Base-by-base conservation (phyloP, 2,888 invertebrate species). In the Bruchidius siliquastri region DNA sequence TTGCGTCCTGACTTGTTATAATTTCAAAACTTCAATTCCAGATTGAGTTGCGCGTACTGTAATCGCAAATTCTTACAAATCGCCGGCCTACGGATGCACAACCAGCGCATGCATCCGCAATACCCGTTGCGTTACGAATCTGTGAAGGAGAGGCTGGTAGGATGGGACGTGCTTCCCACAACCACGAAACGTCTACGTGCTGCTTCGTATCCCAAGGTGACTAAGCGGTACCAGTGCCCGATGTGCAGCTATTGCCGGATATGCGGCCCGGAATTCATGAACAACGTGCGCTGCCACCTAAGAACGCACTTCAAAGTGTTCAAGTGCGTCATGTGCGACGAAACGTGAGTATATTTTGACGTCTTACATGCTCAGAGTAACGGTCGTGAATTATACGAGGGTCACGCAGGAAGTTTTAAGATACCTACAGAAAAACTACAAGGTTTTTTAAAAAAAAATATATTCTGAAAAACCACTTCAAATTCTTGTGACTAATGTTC, bases 251-350 rank as follows among this genome's bases (percentile, higher is more conserved):
- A 86, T 77, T 78, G 79, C 0, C 73, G 77, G 71, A 82, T 82
- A 8, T 78, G 81, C 30, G 82, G 82, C 8, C 74, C 83, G 0
- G 80, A 81, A 0, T 73, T 79, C 0, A 68, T 76, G 10, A 71
- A 71, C 4, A 79, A 78, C 69, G 85, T 89, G 78, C 83, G 84
- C 70, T 83, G 83, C 67, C 89, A 89, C 74, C 78, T 88, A 0
- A 83, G 83, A 2, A 82, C 79, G 1, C 89, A 89, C 77, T 83
- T 85, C 6, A 85, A 86, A 73, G 82, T 87, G 0, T 86, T 85
- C 68, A 81, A 85, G 72, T 89, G 89, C 78, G 85, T 83, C 22
- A 80, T 86, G 66, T 89, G 89, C 49, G 30, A 67, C 20, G n/a
- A 67, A 22, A 74, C 71, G 76, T 76, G 71, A 75, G 76, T 69